Conservation (phyloP, 2,888 invertebrate species). For the Heterodera filipjevi region DNA sequence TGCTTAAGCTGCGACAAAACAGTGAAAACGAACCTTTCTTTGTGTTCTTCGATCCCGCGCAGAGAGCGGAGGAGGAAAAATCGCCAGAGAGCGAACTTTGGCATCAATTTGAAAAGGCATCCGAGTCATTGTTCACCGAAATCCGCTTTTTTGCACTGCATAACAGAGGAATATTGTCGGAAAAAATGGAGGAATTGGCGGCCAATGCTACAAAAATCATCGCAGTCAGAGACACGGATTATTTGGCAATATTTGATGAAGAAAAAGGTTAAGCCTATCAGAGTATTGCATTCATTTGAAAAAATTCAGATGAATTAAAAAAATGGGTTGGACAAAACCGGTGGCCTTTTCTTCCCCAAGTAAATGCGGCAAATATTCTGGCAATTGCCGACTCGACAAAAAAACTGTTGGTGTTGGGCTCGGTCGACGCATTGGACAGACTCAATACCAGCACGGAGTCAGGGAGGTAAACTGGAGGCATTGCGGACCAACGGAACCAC, state of each 20-base stretch:
- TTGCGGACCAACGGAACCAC: neutral
- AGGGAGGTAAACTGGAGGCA: slow-evolving; percentile 37
- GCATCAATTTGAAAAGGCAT: slow-evolving; percentile 44
- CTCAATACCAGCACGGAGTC: slow-evolving; percentile 36
- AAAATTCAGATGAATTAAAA: slow-evolving; percentile 29
- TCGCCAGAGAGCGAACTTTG: slow-evolving; percentile 36
- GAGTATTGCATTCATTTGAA: too few relatives aligned
- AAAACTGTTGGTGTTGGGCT: slow-evolving; percentile 58
- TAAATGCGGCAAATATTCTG: slow-evolving; percentile 53
- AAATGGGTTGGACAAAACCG: slow-evolving; percentile 57
- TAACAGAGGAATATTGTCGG: neutral
- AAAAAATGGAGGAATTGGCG: neutral
- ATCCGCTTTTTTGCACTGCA: slow-evolving; percentile 42
- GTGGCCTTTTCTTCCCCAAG: slow-evolving; percentile 56
- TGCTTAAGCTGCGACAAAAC: slow-evolving; percentile 43
- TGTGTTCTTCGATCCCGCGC: slow-evolving; percentile 40
- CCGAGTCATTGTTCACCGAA: slow-evolving; percentile 54
- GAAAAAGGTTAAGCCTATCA: slow-evolving; percentile 31
- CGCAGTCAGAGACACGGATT: slow-evolving; percentile 48
- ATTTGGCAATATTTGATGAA: slow-evolving; percentile 12
- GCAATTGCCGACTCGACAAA: slow-evolving; percentile 52
- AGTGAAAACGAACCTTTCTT: slow-evolving; percentile 51
- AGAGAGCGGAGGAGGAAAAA: slow-evolving; percentile 4
- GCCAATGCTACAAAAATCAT: slow-evolving; percentile 27
- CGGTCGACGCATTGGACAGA: slow-evolving; percentile 48